Conservation (phyloP, 1,140 invertebrate species). For the Acromyrmex echinatior region DNA sequence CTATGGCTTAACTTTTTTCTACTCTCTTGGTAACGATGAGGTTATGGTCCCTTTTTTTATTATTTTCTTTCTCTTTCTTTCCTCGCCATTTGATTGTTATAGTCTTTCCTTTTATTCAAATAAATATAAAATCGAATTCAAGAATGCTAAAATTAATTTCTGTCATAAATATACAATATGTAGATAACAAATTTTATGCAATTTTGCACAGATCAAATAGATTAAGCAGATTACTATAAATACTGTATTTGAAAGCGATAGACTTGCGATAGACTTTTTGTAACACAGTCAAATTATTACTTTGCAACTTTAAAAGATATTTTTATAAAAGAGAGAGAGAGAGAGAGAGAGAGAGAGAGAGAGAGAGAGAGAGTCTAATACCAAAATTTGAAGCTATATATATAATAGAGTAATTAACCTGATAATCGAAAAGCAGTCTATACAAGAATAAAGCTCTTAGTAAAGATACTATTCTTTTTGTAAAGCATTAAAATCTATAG, state of each 20-base stretch:
- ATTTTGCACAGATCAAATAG: too few species aligned
- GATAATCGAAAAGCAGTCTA: not conserved
- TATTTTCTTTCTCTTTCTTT: not conserved
- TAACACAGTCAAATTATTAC: not conserved
- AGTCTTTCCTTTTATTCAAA: not conserved
- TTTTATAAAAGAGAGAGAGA: not conserved
- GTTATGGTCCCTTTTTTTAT: not conserved
- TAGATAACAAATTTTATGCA: not conserved
- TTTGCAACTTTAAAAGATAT: not conserved
- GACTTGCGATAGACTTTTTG: not conserved
- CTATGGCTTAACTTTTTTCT: constrained; percentile 25
- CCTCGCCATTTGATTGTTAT: not conserved
- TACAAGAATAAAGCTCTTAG: not conserved
- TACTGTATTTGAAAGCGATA: not conserved
- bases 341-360: not conserved
- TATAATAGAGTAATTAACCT: not conserved
- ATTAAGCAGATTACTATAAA: not conserved
- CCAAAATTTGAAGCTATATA: not conserved
- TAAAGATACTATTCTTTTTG: not conserved
- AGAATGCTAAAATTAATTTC: constrained; percentile 1
- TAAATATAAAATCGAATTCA: not conserved
- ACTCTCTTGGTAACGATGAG: constrained; percentile 17
- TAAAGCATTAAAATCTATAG: not conserved
- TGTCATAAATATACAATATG: not conserved
- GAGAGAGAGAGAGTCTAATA: not conserved